Percentiles rank a stretch among this genome's conserved stretches.
Evolutionary conservation across 2,888 invertebrate genomes (phyloP).

Genomic region (Troides oblongomaculatus): DNA sequence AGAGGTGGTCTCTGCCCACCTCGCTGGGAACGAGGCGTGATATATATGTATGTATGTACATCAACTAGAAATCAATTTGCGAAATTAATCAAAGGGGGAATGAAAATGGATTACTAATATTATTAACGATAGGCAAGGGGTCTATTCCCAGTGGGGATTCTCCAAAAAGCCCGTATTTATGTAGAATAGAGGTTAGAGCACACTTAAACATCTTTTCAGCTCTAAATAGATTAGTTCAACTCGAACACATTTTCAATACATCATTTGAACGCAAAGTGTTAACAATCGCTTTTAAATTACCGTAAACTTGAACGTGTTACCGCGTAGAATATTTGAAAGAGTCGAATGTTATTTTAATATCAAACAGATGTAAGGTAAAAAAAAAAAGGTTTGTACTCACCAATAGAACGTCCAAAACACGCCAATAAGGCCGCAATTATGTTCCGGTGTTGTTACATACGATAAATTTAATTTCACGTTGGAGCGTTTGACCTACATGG

Average conservation of each 20-base stretch:
- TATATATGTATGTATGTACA: neutral
- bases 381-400: constrained; percentile 10
- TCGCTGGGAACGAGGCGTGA: no score
- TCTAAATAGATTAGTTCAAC: no score
- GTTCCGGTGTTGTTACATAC: constrained; percentile 55
- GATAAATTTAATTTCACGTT: constrained; percentile 67
- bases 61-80: neutral
- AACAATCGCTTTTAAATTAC: neutral
- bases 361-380: neutral
- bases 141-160: constrained; percentile 14
- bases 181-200: constrained; percentile 3
- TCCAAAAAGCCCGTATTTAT: neutral
- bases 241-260: neutral
- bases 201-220: neutral
- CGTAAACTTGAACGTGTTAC: neutral
- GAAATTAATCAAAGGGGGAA: constrained; percentile 2
- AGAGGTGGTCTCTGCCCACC: no score
- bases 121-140: constrained; percentile 35
- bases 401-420: constrained; percentile 19
- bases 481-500: constrained; percentile 66
- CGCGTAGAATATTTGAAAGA: neutral
- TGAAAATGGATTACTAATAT: constrained; percentile 34
- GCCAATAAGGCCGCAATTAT: constrained; percentile 48
- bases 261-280: neutral
- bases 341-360: constrained; percentile 5